A percentile compares a stretch with the other conserved stretches of the same genome.
Evolutionary conservation across 2,888 invertebrate species (phyloP).

Genomic region (Drosophila subquinaria): DNA sequence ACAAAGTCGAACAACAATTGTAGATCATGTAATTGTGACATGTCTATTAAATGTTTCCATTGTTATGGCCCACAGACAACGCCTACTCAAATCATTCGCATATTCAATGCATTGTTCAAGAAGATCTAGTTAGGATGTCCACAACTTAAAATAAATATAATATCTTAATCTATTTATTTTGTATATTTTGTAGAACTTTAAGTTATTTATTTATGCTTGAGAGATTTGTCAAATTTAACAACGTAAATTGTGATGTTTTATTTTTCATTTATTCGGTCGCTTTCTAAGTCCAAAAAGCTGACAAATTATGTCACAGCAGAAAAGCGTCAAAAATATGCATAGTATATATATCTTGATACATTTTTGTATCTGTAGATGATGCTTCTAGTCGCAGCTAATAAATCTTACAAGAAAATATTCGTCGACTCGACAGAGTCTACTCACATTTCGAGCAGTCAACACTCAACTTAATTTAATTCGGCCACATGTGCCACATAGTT

Average conservation of each 20-base stretch:
- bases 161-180: neutral
- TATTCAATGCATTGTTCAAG: neutral
- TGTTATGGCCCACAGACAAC: conserved; percentile 16
- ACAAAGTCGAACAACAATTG: conserved; percentile 21
- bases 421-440: conserved; percentile 3
- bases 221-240: conserved; percentile 58
- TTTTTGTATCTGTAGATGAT: conserved; percentile 13
- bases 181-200: conserved; percentile 22
- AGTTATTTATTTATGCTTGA: conserved; percentile 65
- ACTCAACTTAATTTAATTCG: conserved; percentile 15
- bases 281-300: conserved; percentile 52
- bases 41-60: conserved; percentile 54
- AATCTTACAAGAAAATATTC: conserved; percentile 55
- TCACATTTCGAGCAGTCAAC: conserved; percentile 48
- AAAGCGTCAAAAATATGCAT: conserved; percentile 23
- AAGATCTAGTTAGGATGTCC: conserved; percentile 12
- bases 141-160: neutral
- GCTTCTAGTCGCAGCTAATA: conserved; percentile 74
- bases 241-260: conserved; percentile 38
- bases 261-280: conserved; percentile 38
- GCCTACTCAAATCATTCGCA: neutral
- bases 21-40: conserved; percentile 51
- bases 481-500: conserved; percentile 63
- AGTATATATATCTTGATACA: conserved; percentile 20
- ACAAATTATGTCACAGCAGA: conserved; percentile 62